Evolutionary conservation across 2,797 vertebrate genomes (phyloP).

Genomic region (Eulemur mongoz): DNA sequence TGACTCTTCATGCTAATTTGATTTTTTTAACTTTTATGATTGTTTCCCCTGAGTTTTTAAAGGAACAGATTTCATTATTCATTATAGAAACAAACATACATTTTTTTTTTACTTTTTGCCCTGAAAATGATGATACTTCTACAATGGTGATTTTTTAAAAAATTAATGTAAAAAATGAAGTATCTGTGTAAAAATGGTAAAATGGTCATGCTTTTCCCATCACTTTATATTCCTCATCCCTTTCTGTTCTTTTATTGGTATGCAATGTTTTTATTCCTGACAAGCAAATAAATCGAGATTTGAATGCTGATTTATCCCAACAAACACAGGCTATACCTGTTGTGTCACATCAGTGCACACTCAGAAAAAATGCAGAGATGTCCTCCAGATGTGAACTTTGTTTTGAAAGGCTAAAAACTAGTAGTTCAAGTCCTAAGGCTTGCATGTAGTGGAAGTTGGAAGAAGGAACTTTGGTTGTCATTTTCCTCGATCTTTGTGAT

Average conservation of each 20-base stretch:
- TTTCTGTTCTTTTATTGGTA: not conserved
- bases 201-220: not conserved
- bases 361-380: not conserved
- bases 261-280: not conserved
- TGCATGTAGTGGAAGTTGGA: not conserved
- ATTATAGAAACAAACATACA: not conserved
- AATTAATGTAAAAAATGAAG: not conserved
- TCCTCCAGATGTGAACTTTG: not conserved
- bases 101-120: not conserved
- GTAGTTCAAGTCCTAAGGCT: not conserved
- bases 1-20: constrained; percentile 23
- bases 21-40: not conserved
- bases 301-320: not conserved
- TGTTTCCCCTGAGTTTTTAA: not conserved
- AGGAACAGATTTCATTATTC: not conserved
- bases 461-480: not conserved
- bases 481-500: not conserved
- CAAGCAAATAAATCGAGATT: not conserved
- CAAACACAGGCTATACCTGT: not conserved
- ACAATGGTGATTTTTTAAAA: not conserved
- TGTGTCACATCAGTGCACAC: not conserved
- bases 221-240: not conserved
- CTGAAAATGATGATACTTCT: not conserved
- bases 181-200: not conserved
- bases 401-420: not conserved